phyloP scores from a whole-genome alignment of 1,140 invertebrate genomes.

The Triops cancriformis region DNA sequence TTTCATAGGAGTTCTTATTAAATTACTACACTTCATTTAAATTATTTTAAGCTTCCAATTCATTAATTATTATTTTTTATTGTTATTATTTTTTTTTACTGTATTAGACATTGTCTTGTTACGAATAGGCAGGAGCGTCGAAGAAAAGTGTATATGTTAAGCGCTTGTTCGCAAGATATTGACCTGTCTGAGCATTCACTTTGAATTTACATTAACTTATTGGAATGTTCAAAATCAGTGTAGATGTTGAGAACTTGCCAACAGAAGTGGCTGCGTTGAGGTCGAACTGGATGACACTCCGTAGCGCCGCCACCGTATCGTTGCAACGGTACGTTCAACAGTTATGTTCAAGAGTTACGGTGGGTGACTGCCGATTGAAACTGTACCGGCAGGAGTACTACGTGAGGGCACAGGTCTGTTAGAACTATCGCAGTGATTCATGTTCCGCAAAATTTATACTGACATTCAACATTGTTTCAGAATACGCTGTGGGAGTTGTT shows the following conservation, averaged over 20 bases:
- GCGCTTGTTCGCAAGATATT: too few relatives aligned
- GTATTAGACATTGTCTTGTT: too few relatives aligned
- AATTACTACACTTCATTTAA: too few relatives aligned
- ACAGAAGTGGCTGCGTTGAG: not conserved
- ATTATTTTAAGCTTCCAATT: too few relatives aligned
- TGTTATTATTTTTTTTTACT: too few relatives aligned
- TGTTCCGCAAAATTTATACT: not conserved
- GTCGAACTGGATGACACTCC: not conserved
- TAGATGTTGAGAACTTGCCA: not conserved
- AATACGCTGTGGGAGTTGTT: not conserved
- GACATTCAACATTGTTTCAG: not conserved
- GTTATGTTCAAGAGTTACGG: not conserved
- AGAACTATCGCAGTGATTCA: not conserved
- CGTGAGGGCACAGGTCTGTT: not conserved
- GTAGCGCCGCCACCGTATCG: not conserved
- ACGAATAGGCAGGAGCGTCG: too few relatives aligned
- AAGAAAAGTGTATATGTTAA: too few relatives aligned
- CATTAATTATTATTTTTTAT: too few relatives aligned
- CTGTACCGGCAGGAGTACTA: not conserved
- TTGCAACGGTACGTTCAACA: not conserved
- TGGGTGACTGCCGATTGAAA: not conserved
- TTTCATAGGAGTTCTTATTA: too few relatives aligned
- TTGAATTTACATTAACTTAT: too few relatives aligned
- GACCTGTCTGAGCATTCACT: too few relatives aligned
- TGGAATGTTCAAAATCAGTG: too few relatives aligned